Conservation (phyloP, 2,797 vertebrate genomes). For the Anguilla obscura region DNA sequence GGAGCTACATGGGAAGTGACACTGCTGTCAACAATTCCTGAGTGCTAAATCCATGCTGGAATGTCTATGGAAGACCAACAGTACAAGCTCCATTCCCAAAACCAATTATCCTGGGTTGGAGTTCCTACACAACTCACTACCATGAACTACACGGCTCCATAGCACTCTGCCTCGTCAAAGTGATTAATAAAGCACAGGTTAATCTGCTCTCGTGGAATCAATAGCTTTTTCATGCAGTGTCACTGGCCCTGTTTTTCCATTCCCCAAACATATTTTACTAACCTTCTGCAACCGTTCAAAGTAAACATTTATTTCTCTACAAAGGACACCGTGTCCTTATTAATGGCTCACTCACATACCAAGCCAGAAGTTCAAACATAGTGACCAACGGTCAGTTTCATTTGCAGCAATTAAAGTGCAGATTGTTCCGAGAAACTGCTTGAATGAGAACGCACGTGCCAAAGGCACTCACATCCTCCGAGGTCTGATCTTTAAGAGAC, state of each 20-base stretch:
- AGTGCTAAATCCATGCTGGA: not conserved
- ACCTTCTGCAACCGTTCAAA: conserved; percentile 62
- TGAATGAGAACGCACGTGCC: not conserved
- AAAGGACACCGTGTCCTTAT: not conserved
- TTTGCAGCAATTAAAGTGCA: not conserved
- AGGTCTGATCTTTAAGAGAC: not conserved
- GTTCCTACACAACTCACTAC: not conserved
- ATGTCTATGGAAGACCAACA: not conserved
- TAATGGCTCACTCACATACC: not conserved
- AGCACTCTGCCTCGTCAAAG: not conserved
- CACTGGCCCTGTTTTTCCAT: conserved; percentile 57
- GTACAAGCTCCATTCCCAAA: no score
- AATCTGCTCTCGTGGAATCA: conserved; percentile 45
- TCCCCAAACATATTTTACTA: conserved; percentile 63
- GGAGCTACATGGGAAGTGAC: not conserved
- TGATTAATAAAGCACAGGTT: conserved; percentile 42
- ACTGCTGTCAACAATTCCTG: not conserved
- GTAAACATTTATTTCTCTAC: not conserved
- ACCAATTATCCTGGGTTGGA: not conserved
- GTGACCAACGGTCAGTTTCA: not conserved
- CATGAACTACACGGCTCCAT: not conserved
- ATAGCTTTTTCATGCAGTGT: conserved; percentile 42
- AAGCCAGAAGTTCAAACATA: not conserved
- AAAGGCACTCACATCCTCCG: not conserved
- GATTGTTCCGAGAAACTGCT: not conserved